Percentiles rank a stretch among this genome's conserved stretches.
phyloP scores from a whole-genome alignment of 2,797 vertebrate genomes.

The Bovichtus variegatus region DNA sequence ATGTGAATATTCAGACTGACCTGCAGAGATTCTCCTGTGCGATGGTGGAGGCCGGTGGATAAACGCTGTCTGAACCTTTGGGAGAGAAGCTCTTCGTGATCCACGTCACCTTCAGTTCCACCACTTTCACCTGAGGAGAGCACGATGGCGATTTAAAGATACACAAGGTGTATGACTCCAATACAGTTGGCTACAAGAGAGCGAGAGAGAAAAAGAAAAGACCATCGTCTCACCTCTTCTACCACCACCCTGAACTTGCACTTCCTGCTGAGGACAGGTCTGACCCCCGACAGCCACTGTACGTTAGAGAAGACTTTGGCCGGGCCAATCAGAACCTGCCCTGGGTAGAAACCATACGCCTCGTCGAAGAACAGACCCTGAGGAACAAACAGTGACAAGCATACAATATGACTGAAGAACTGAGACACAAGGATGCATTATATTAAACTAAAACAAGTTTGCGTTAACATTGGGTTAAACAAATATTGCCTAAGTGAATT shows the following conservation, averaged over 20 bases:
- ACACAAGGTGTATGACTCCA: background rate
- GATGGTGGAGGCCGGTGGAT: conserved; percentile 94
- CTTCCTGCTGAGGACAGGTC: conserved; percentile 97
- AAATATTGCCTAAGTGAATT: background rate
- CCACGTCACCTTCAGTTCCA: conserved; percentile 96
- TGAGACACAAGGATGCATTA: background rate
- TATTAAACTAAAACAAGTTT: background rate
- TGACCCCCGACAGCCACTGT: conserved; percentile 97
- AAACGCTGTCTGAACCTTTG: conserved; percentile 95
- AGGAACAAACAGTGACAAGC: background rate
- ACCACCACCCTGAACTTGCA: conserved; percentile 98
- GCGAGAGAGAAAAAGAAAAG: background rate
- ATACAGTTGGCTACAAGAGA: background rate
- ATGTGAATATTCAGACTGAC: conserved; percentile 72
- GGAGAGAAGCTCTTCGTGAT: conserved; percentile 99
- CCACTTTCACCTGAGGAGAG: conserved; percentile 92
- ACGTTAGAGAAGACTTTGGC: conserved; percentile 97
- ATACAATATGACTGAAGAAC: background rate
- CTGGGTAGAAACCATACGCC: conserved; percentile 97
- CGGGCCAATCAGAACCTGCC: conserved; percentile 96
- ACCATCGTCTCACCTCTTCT: conserved; percentile 89
- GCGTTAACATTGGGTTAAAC: background rate
- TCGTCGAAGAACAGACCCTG: conserved; percentile 98
- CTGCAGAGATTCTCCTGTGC: conserved; percentile 94
- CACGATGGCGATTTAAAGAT: background rate